Percentiles rank a stretch among this genome's conserved stretches.
These are phyloP conservation scores for Antheraea assamensis DNA, from an alignment of 2,888 invertebrate species.

Conservation along the genomic window DNA sequence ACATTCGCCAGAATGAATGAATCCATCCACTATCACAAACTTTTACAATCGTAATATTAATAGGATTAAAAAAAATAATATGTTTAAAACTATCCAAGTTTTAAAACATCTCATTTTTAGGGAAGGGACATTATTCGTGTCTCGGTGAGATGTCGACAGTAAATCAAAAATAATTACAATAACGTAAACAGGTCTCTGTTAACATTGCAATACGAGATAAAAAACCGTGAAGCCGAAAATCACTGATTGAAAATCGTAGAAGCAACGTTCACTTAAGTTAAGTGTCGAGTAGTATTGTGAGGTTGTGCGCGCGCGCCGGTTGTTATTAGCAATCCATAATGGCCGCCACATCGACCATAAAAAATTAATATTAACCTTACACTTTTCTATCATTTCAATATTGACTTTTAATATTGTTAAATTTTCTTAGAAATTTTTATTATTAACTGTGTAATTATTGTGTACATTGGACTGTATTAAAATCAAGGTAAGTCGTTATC, in stretches of 20 bases:
- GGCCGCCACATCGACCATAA: not conserved
- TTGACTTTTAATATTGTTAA: too few relatives aligned
- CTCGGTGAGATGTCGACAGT: not conserved
- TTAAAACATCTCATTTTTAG: too few relatives aligned
- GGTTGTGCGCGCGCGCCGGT: constrained; percentile 3
- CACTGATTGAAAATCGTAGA: not conserved
- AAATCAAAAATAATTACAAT: not conserved
- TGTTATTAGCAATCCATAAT: not conserved
- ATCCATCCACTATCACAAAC: too few relatives aligned
- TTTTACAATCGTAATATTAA: too few relatives aligned
- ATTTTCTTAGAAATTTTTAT: too few relatives aligned
- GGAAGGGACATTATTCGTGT: too few relatives aligned
- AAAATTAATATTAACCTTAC: not conserved
- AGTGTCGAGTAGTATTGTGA: too few relatives aligned
- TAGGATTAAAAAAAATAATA: too few relatives aligned
- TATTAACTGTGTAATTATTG: not conserved
- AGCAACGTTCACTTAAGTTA: not conserved
- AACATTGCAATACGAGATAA: not conserved
- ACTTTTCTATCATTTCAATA: not conserved
- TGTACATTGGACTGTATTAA: not conserved
- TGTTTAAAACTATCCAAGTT: too few relatives aligned
- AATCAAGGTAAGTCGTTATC: not conserved
- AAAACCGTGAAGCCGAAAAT: constrained; percentile 1
- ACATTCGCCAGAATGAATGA: too few relatives aligned
- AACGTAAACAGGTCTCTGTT: not conserved